Base-by-base conservation (phyloP, 2,888 invertebrate genomes). In the Subacronicta megacephala region DNA sequence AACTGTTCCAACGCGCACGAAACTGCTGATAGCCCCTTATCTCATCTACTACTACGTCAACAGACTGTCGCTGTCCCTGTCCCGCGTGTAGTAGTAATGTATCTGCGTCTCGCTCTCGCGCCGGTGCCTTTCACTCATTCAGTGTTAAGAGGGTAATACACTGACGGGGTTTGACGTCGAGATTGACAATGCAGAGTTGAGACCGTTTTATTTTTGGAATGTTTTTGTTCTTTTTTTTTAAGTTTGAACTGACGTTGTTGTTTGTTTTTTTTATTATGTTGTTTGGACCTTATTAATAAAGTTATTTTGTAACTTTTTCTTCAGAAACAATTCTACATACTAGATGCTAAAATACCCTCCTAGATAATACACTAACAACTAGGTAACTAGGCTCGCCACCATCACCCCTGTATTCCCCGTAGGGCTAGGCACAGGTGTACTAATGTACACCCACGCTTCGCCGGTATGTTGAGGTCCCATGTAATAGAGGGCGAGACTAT, bases 41-140 rank as follows among this genome's bases (percentile, higher is more conserved):
- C 92, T 92, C 92, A 90, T 92, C 92, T 89, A 90, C 90, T 85
- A 90, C 92, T 91, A 90, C 93, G 93, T 91, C 93, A 92, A 92
- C 93, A 92, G 88, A 89, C 86, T 82, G 63, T 71, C 58, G 70
- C 84, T 62, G 75, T 92, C 90, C 68, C 82, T 78, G 41, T 92
- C 88, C 72, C 45, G 57, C 89, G 15, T 68, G 63, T 17, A 64
- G 66, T 71, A 66, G 61, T 68, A 68, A 59, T 59, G 71, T 81
- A 72, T 53, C 23, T 42, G 56, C 60, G 54, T 87, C 82, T 60
- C 81, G 42, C 62, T 86, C 80, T 61, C 75, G 69, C 82, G 75
- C 78, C 75, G 77, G 81, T 83, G 80, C 77, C 81, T 75, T 78
- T 80, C 80, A 74, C 81, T 85, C 84, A 80, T 82, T 85, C 84